phyloP scores from a whole-genome alignment of 1,140 invertebrate species.

The Drosophila oshimai region DNA sequence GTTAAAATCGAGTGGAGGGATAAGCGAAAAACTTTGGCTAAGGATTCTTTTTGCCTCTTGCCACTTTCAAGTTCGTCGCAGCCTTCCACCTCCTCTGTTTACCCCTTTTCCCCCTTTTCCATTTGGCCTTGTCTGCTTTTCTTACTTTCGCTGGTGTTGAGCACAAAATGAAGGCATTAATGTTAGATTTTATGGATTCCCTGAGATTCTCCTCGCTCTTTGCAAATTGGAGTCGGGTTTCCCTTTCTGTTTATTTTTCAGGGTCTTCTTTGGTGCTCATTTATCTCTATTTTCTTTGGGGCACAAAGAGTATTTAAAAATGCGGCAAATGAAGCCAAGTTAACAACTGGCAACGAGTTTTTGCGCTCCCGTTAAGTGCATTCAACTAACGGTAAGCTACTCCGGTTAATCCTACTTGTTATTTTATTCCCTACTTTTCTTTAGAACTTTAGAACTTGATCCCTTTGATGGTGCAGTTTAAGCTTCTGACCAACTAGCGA shows the following conservation, averaged over 20 bases:
- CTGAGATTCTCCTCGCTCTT: not conserved
- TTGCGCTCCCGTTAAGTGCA: constrained; percentile 17
- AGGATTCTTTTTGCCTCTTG: constrained; percentile 29
- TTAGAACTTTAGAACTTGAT: not conserved
- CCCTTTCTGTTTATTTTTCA: constrained; percentile 32
- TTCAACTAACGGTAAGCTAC: constrained; percentile 27
- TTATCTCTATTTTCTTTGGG: constrained; percentile 1
- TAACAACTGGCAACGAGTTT: constrained; percentile 42
- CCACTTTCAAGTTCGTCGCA: constrained; percentile 29
- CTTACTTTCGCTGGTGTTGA: constrained; percentile 62
- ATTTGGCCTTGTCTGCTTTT: constrained; percentile 15
- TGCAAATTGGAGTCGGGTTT: constrained; percentile 37
- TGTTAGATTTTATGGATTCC: constrained; percentile 71
- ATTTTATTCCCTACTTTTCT: not conserved
- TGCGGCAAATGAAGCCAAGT: constrained; percentile 45
- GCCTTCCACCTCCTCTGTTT: not conserved
- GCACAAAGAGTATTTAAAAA: constrained; percentile 55
- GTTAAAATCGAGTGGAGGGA: constrained; percentile 57
- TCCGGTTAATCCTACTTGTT: constrained; percentile 22
- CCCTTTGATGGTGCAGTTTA: constrained; percentile 20
- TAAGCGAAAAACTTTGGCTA: constrained; percentile 46
- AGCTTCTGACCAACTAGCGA: not conserved
- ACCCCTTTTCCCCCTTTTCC: too few relatives aligned
- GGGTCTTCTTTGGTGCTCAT: not conserved
- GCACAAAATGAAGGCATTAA: constrained; percentile 74